Evolutionary conservation across 2,888 invertebrate genomes (phyloP), one percentile per base, ranked within the genome.

Genomic region (Diplazon laetatorius): DNA sequence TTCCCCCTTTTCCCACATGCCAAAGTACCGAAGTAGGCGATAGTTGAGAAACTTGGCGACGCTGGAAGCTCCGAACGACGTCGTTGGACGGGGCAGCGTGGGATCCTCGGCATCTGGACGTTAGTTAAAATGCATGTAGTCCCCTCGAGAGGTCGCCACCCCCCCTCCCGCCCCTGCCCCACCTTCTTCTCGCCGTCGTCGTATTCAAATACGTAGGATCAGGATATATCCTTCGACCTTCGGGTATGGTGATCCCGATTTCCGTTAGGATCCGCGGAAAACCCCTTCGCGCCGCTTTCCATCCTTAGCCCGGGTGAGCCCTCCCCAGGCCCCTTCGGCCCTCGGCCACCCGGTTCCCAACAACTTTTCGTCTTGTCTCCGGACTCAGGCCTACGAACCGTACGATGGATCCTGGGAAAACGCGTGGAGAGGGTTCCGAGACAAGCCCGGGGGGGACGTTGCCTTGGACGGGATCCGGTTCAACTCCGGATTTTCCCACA

Each of bases 121-220:
- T 88, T 91, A 91, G 90, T 91, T 91, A 91, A 91, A 91, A 91
- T 91, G 90, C 90, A 91, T 91, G 91, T 91, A 90, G 90, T 90
- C 91, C 87, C 86, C 85, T 82, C 65, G 78, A 79, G 80, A 78
- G 80, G 75, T 82, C 42, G 85, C 86, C n/a, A n/a, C n/a, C n/a
- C n/a, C n/a, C n/a, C n/a, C n/a, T n/a, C n/a, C n/a, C n/a, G n/a
- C n/a, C n/a, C n/a, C n/a, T n/a, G n/a, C n/a, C n/a, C n/a, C n/a
- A n/a, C n/a, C n/a, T n/a, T n/a, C n/a, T n/a, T n/a, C n/a, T n/a
- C n/a, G n/a, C n/a, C 87, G 87, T 68, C 79, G 42, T 87, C 90
- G 90, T 91, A 91, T 91, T 91, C 91, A 91, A 91, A 91, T 90
- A 90, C 89, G 88, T 68, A 79, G 90, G 90, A 90, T 90, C 89